phyloP scores from a whole-genome alignment of 2,888 invertebrate species.

The Macrosiphum euphorbiae region DNA sequence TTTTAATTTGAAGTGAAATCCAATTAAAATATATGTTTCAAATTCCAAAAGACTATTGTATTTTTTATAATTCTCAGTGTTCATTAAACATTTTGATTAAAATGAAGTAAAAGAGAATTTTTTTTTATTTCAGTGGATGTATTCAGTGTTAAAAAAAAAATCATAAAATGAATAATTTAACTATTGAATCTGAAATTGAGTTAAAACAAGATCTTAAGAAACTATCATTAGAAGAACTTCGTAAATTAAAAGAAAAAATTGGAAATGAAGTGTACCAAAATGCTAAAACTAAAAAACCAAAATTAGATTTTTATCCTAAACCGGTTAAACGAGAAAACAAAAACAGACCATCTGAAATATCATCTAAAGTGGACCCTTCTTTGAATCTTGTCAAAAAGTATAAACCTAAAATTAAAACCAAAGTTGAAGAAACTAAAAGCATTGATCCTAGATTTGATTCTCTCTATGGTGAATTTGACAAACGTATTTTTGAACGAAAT shows the following conservation, averaged over 20 bases:
- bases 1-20: conserved; percentile 22
- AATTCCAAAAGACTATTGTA: neutral
- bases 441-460: conserved; percentile 63
- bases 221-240: conserved; percentile 58
- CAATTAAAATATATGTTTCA: neutral
- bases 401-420: conserved; percentile 21
- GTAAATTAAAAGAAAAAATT: conserved; percentile 58
- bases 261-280: conserved; percentile 29
- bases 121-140: conserved; percentile 65
- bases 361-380: conserved; percentile 49
- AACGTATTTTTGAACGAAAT: conserved; percentile 44
- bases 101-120: conserved; percentile 42
- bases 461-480: conserved; percentile 59
- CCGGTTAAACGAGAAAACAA: conserved; percentile 47
- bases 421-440: conserved; percentile 16
- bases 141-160: conserved; percentile 37
- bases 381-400: conserved; percentile 20
- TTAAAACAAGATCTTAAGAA: conserved; percentile 61
- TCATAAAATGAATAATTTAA: conserved; percentile 60
- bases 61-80: conserved; percentile 29
- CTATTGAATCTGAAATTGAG: conserved; percentile 4
- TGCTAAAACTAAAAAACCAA: neutral
- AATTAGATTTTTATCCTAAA: neutral
- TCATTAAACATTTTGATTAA: neutral
- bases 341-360: conserved; percentile 57